Base-by-base conservation (phyloP, 2,113 vertebrate genomes). In the Phalacrocorax brasilianus region DNA sequence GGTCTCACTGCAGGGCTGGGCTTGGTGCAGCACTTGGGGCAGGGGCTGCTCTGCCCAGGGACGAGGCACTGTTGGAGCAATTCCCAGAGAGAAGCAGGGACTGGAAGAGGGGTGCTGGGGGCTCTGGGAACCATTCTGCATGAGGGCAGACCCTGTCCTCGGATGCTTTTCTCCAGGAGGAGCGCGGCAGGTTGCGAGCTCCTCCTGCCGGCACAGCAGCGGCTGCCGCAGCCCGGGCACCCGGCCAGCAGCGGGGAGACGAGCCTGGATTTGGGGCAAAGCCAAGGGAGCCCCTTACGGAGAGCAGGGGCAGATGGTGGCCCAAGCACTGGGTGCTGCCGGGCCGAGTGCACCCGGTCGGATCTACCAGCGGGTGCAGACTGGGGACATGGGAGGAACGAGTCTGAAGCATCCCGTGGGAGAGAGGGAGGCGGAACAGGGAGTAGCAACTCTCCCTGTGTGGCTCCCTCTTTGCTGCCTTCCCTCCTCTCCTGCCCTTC, bases 201-300 rank as follows among this genome's bases (percentile, higher is more conserved):
- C 92, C 88, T 53, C 82, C 87, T 81, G 87, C 68, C 5, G 88
- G 58, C 56, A 8, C 56, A 3, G 30, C 52, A 2, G 5, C 8
- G 1, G 49, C 18, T 11, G 4, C 23, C 9, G 6, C 8, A 0
- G n/a, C 30, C 38, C 2, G 0, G 18, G 45, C 53, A 9, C 53
- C 28, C 12, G 1, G 40, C 61, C 45, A 35, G 53, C 18, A 17
- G 40, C 6, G 1, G 59, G 44, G 95, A 30, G 91, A 83, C 4
- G 38, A 23, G 30, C 82, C 21, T 3, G 24, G 35, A 10, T 27
- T 32, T 49, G 47, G 81, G 55, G 56, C 14, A 84, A 47, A 16
- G 35, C 28, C 2, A 19, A 7, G 38, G 45, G 35, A 21, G 8
- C 55, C 53, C 22, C 5, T 0, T 5, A 21, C 50, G 1, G 0